Evolutionary conservation across 2,113 vertebrate genomes (phyloP), one percentile per base, ranked within the genome.

Genomic region (Pleuronectes platessa): DNA sequence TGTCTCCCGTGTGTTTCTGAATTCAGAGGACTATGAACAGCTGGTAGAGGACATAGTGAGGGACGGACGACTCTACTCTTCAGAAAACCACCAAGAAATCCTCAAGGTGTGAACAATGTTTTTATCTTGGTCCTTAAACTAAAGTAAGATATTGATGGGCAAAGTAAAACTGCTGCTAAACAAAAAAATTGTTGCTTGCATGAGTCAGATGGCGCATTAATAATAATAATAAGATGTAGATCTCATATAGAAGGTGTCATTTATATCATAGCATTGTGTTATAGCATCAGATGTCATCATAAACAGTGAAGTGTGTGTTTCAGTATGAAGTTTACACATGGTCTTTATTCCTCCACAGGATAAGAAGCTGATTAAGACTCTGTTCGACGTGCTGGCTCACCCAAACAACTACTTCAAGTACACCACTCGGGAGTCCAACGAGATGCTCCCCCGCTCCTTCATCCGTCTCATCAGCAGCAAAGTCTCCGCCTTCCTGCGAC

Each of bases 381-480:
- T 99, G 91, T 99, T 99, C 0, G 98, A 99, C 0, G 98, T 99
- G 87, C 94, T 99, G 94, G 98, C 98, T 0, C 97, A 99, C 80
- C 98, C 98, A 71, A 96, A 98, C 92, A 97, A 98, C 95, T 99
- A 99, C 94, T 99, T 98, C 93, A 98, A 99, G 90, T 99, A 99
- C 94, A 97, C 97, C 1, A 96, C 94, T 88, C 92, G 98, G 92
- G 97, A 99, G 84, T 98, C 98, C 93, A 98, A 98, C 87, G 97
- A 98, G 93, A 98, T 99, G 97, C 93, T 98, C 69, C 98, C 97
- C 1, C 97, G 97, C 59, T 99, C 98, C 71, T 99, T 98, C 95
- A 99, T 99, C 73, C 97, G 97, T 69, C 95, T 99, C 83, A 97
- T 99, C 68, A 97, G 97, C 88, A 99, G 97, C 95, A 99, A 99